Evolutionary conservation across 2,888 invertebrate species (phyloP), one percentile per base, ranked within the genome.

Genomic region (Globia sparganii): DNA sequence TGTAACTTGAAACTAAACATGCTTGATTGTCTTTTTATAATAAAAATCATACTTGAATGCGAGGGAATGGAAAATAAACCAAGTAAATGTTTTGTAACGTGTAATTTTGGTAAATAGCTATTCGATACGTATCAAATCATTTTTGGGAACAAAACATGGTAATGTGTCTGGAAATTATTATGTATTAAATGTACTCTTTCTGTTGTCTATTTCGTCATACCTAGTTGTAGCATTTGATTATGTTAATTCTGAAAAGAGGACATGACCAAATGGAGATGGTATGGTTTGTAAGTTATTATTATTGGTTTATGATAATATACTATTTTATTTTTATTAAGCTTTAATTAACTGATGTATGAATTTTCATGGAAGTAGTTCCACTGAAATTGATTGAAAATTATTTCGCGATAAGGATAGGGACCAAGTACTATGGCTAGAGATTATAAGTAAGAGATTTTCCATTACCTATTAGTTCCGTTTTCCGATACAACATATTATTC

Each of bases 101-200:
- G 92, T 96, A 96, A 96, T 96, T 96, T 96, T 94, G 90, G 93
- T 94, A 94, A 96, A 96, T 95, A 94, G 93, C 95, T 94, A 94
- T 96, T 94, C 93, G 95, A 96, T 96, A 95, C 93, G 94, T 94
- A 95, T 95, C 95, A 93, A 94, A 93, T 93, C 91, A 93, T 93
- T 94, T 94, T 93, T 89, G 91, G 91, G 83, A 94, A 94, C 93
- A 93, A 95, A 94, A 94, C 91, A 92, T 88, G 92, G 90, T 91
- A 90, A 91, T 92, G 81, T 90, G 87, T 81, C 85, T 88, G 85
- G 79, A 89, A 91, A 92, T 90, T 89, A 86, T 85, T 86, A 88
- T 86, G 73, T 85, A 85, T 87, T 86, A 88, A 86, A 79, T 86
- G 80, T 75, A 73, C 67, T 79, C 71, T 80, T 80, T 84, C 77